Base-by-base conservation (phyloP, 2,797 vertebrate species). In the Melanotaenia nigrans region DNA sequence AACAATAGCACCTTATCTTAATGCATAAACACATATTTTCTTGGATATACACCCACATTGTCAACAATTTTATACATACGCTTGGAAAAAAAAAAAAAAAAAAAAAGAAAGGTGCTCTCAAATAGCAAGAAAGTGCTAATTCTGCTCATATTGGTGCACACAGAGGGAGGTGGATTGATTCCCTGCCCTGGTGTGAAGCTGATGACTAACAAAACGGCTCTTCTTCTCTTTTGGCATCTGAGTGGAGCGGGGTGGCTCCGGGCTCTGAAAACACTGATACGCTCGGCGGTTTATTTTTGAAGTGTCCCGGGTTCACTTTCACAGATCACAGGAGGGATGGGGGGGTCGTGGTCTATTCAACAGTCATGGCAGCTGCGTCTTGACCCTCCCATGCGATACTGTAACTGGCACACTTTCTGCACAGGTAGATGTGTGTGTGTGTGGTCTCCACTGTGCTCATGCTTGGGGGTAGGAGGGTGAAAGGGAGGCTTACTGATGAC, bases 161-260 rank as follows among this genome's bases (percentile, higher is more conserved):
- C 85, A 79, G 84, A 82, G 82, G 87, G 78, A 87, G 85, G 86
- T 84, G 85, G 82, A 90, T 89, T 89, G 90, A 92, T 92, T 87
- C 89, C 79, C 72, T 85, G 78, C 81, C 80, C 84, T 75, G 80
- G 84, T 88, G 84, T 73, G 83, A 89, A 85, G 83, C 86, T 69
- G 89, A 92, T 93, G 92, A 93, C 89, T 92, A 93, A 94, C 89
- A 84, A 82, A 86, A 89, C 82, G 45, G 73, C 75, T 85, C 76
- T 78, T 85, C 81, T 84, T 90, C 81, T 88, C 83, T 85, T 77
- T 79, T 92, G 89, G 91, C 90, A 82, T 79, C 77, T 38, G 60
- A 86, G 87, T 87, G 74, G 76, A 77, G 73, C 74, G 71, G 81
- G 85, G 79, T 86, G 85, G 91, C 85, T 89, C 83, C 68, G 68